Percentiles rank a stretch among this genome's conserved stretches.
Conservation (phyloP, 1,140 invertebrate species). For the Xylocopa sonorina region DNA sequence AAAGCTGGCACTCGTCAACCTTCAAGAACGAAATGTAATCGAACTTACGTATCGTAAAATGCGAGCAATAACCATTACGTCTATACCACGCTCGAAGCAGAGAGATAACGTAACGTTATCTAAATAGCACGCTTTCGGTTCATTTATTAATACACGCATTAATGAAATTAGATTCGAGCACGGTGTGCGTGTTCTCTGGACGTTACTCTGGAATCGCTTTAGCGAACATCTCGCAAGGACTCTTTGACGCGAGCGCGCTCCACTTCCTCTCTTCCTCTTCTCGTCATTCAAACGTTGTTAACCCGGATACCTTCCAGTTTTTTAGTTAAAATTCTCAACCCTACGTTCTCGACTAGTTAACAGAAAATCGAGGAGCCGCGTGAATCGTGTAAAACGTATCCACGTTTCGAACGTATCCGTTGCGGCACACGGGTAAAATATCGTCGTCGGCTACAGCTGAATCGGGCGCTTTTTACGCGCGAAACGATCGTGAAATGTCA, state of each 20-base stretch:
- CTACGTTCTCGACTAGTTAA: no score
- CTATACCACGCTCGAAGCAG: not conserved
- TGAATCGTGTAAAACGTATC: no score
- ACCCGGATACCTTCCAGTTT: no score
- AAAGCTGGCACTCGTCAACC: no score
- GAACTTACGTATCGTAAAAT: slow-evolving; percentile 36
- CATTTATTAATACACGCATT: slow-evolving; percentile 51
- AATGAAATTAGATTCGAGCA: slow-evolving; percentile 47
- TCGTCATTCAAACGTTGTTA: not conserved
- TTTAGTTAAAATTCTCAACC: no score
- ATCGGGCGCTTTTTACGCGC: not conserved
- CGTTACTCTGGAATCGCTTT: slow-evolving; percentile 7
- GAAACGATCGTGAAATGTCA: slow-evolving; percentile 46
- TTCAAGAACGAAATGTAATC: slow-evolving; percentile 28
- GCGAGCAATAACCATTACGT: slow-evolving; percentile 23
- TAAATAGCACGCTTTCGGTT: slow-evolving; percentile 29
- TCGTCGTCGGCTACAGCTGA: no score
- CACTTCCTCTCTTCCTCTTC: not conserved
- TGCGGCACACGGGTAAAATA: not conserved
- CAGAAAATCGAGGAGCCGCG: no score
- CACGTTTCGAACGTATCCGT: not conserved
- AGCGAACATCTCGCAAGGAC: not conserved
- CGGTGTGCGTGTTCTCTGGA: not conserved
- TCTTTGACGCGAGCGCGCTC: not conserved
- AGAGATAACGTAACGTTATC: slow-evolving; percentile 23